Percentiles rank a stretch among this genome's conserved stretches.
These are phyloP conservation scores for Perca flavescens DNA, from an alignment of 2,113 vertebrate species.

Conservation along the genomic window DNA sequence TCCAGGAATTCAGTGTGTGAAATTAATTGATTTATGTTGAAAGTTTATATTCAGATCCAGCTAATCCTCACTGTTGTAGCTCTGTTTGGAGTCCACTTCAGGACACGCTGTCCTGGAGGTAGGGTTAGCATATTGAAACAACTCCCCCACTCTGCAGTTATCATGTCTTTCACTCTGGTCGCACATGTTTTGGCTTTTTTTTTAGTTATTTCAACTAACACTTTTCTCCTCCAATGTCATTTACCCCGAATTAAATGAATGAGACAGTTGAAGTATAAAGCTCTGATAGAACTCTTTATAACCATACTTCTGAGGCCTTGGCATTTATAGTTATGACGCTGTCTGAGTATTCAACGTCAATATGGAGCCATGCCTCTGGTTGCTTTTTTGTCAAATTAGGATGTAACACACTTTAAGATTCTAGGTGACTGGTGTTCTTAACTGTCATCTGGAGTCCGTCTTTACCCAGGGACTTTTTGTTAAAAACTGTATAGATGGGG, in stretches of 20 bases:
- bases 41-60: constrained; percentile 73
- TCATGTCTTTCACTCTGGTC: constrained; percentile 3
- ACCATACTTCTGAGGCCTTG: not conserved
- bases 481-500: constrained; percentile 1
- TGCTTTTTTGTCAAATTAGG: not conserved
- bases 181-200: not conserved
- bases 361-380: not conserved
- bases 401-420: not conserved
- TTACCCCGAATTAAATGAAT: not conserved
- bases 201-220: not conserved
- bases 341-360: not conserved
- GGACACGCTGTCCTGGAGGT: constrained; percentile 53
- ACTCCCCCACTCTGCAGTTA: not conserved
- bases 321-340: not conserved
- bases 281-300: not conserved
- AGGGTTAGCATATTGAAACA: constrained; percentile 29
- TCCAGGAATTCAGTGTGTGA: constrained; percentile 73
- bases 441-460: not conserved
- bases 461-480: not conserved
- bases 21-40: constrained; percentile 84
- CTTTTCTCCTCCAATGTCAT: not conserved
- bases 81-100: constrained; percentile 54
- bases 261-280: not conserved
- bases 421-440: not conserved
- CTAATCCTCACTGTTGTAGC: constrained; percentile 71